Base-by-base conservation (phyloP, 2,888 invertebrate species). In the Conistra vaccinii region DNA sequence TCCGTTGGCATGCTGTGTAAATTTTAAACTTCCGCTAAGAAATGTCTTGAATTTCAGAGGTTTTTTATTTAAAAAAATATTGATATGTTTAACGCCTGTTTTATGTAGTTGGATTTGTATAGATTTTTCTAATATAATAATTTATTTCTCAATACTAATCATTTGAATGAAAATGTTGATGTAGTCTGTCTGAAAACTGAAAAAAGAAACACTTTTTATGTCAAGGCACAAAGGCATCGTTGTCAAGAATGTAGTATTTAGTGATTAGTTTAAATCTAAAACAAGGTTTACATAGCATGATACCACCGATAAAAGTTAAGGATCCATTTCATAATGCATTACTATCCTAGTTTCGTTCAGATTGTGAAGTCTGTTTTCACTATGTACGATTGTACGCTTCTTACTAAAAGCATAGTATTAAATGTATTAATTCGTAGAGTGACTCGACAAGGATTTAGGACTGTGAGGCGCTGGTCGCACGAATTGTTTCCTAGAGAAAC, bases 381-480 rank as follows among this genome's bases (percentile, higher is more conserved):
- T 73, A 81, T 69, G 63, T 76, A 79, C 79, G 80, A 80, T 83
- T 85, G 48, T 76, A 76, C 62, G 48, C 26, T 62, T 76, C 26
- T 42, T 75, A 71, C 78, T 70, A 77, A 79, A 80, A 82, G 80
- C 65, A 76, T 80, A 85, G 83, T 87, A 83, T 85, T 88, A 83
- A 80, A 74, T 81, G 83, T 87, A 83, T 85, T 88, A 83, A 80
- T 76, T 81, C 48, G 65, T 10, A 69, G 78, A 76, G 42, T 73
- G 81, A 83, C 69, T 79, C 62, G 73, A 61, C 58, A 60, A 61
- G 77, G 65, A 76, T 81, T 80, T 76, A 76, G 70, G 74, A 69
- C 57, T 81, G 81, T 75, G 78, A 88, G 89, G 94, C 95, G 94
- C 94, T 93, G 94, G 94, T 91, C 94, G 94, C 94, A 90, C 81